phyloP scores from a whole-genome alignment of 2,113 vertebrate genomes.

The Actenoides hombroni region DNA sequence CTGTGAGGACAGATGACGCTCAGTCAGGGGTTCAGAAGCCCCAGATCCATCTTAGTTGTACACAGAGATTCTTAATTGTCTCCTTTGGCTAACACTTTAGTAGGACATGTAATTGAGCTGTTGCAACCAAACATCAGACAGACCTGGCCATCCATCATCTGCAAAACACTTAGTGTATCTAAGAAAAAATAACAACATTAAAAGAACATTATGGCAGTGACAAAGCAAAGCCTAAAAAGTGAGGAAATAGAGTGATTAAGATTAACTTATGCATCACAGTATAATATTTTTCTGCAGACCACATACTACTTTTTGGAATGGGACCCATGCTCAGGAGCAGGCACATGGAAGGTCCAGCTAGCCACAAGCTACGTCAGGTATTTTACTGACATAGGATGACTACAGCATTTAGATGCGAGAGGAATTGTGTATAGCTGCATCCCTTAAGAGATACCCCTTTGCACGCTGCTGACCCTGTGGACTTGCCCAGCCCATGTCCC shows the following conservation, averaged over 20 bases:
- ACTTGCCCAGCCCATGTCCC: neutral
- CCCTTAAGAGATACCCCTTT: neutral
- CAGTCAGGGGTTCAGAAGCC: neutral
- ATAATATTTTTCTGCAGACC: slow-evolving; percentile 4
- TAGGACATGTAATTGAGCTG: neutral
- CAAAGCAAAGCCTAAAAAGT: slow-evolving; percentile 33
- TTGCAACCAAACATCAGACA: slow-evolving; percentile 44
- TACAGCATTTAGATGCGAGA: neutral
- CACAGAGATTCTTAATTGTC: neutral
- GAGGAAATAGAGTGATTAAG: slow-evolving; percentile 28
- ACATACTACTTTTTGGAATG: slow-evolving; percentile 30
- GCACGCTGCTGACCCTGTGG: neutral
- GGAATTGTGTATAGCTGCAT: neutral
- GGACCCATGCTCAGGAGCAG: neutral
- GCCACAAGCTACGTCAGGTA: neutral
- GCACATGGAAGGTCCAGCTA: neutral
- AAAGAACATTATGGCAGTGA: slow-evolving; percentile 33
- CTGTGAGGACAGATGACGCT: neutral
- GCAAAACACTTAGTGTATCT: neutral
- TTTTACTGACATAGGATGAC: neutral
- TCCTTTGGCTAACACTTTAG: slow-evolving; percentile 1
- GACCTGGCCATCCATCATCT: neutral
- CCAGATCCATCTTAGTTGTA: neutral
- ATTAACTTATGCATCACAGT: neutral
- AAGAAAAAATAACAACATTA: slow-evolving; percentile 48